A percentile compares a stretch with the other conserved stretches of the same genome.
These are phyloP conservation scores for Tortrix viridana DNA, from an alignment of 2,888 invertebrate species.

Conservation along the genomic window DNA sequence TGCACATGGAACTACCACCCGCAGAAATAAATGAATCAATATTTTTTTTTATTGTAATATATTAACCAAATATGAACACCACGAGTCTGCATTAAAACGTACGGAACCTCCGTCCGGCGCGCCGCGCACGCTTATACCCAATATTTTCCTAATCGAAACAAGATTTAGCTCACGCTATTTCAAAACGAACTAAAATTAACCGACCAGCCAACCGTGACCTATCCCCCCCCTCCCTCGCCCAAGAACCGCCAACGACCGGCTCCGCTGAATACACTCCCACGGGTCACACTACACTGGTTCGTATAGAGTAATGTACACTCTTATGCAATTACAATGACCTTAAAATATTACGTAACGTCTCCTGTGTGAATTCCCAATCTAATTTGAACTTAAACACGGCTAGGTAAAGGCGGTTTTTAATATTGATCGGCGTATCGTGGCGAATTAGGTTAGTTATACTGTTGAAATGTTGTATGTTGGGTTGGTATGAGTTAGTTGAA, in stretches of 20 bases:
- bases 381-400: conserved; percentile 43
- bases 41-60: no score
- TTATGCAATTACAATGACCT: conserved; percentile 77
- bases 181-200: conserved; percentile 70
- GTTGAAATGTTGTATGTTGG: conserved; percentile 32
- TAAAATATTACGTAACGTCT: conserved; percentile 76
- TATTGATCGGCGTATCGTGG: conserved; percentile 38
- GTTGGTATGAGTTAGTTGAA: conserved; percentile 19
- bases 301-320: conserved; percentile 54
- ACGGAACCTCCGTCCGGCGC: conserved; percentile 26
- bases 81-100: no score
- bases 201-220: conserved; percentile 52
- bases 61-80: no score
- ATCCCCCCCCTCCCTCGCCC: conserved; percentile 41
- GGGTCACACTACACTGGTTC: conserved; percentile 57
- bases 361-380: conserved; percentile 42
- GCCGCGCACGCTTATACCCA: conserved; percentile 22
- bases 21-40: no score
- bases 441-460: conserved; percentile 68
- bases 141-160: conserved; percentile 37
- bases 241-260: conserved; percentile 40
- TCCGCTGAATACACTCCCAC: conserved; percentile 47
- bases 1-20: no score
- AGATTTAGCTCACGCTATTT: conserved; percentile 48
- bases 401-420: conserved; percentile 42